Base-by-base conservation (phyloP, 2,113 vertebrate genomes). In the Hippolais icterina region DNA sequence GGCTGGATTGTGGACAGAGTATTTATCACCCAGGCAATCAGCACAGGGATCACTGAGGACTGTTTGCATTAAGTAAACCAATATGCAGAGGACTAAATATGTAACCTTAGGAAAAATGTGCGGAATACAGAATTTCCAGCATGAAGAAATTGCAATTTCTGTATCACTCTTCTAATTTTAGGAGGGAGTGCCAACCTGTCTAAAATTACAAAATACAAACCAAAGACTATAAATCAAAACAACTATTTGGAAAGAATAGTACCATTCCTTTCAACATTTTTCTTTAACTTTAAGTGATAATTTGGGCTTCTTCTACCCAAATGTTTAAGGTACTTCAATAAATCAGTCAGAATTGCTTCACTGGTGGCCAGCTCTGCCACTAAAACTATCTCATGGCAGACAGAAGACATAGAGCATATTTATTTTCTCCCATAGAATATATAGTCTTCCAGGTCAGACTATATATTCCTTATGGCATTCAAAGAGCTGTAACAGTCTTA, bases 381-480 rank as follows among this genome's bases (percentile, higher is more conserved):
- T 90, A 49, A 56, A 88, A 71, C 1, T 77, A 27, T 28, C 17
- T 84, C 72, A 57, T 7, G 25, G 27, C 19, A 76, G n/a, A 21
- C 60, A 79, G 46, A 87, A 63, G 70, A 75, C 0, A 2, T 33
- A 29, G 0, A 0, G 46, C 7, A 33, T 23, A 37, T 7, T 56
- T 22, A 41, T 81, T 75, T 35, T 70, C 10, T 87, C 19, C 31
- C 71, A 19, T 4, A 49, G 21, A 39, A 15, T 19, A 39, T 39
- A 39, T 39, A 39, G 47, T 11, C 28, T 86, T 65, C 28, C 80
- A 60, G 52, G 13, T 5, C 31, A 76, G 33, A 5, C 15, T 46
- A 1, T 37, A 11, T 63, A 20, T 61, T 54, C 33, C 29, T 53
- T 50, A 59, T 27, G 44, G 17, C 12, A 41, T 76, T 72, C 27